These are phyloP conservation scores for Cylas formicarius DNA, from an alignment of 1,140 invertebrate genomes.

Conservation along the genomic window DNA sequence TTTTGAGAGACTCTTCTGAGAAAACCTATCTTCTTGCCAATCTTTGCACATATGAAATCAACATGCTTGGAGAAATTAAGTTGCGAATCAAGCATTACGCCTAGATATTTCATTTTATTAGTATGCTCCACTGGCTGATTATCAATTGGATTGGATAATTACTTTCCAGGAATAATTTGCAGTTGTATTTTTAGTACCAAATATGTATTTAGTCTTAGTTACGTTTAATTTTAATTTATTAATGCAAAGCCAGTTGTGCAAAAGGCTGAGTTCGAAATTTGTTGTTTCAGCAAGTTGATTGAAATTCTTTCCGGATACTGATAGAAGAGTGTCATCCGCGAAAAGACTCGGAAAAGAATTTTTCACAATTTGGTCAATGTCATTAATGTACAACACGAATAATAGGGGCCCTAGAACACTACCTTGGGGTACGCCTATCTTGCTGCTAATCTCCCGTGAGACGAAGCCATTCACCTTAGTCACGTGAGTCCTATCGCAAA, in stretches of 20 bases:
- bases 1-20: too few relatives aligned
- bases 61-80: too few relatives aligned
- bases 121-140: too few relatives aligned
- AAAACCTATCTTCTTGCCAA: too few relatives aligned
- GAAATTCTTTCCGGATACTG: background rate
- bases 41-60: too few relatives aligned
- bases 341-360: conserved; percentile 3
- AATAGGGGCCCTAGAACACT: background rate
- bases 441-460: background rate
- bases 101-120: too few relatives aligned
- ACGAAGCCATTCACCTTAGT: background rate
- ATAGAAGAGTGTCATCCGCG: conserved; percentile 8
- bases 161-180: too few relatives aligned
- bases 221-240: conserved; percentile 8
- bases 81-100: too few relatives aligned
- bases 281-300: background rate
- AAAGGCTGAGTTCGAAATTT: conserved; percentile 1
- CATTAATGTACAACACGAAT: conserved; percentile 3
- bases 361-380: background rate
- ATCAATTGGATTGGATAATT: too few relatives aligned
- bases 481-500: background rate
- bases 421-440: conserved; percentile 1
- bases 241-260: conserved; percentile 2
- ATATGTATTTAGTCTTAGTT: conserved; percentile 3
- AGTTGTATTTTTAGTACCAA: too few relatives aligned